Base-by-base conservation (phyloP, 2,797 vertebrate species). In the Pogoniulus pusillus region DNA sequence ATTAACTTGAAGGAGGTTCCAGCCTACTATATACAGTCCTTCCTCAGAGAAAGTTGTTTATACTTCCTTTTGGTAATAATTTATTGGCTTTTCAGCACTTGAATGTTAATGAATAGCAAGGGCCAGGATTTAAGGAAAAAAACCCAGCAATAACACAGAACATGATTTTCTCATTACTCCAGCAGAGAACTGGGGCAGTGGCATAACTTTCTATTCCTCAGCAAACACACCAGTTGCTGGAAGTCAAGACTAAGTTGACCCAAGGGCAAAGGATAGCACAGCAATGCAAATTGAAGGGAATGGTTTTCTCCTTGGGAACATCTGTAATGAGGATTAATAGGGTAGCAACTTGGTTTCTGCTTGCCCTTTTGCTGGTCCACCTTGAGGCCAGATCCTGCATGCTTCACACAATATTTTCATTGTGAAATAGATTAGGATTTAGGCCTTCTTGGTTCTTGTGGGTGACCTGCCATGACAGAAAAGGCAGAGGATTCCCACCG, bases 1-100 rank as follows among this genome's bases (percentile, higher is more conserved):
- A 97, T 98, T 98, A 98, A 97, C 96, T 97, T 97, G 97, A 97
- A 97, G 97, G 96, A 97, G 96, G 95, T 97, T 97, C 94, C 95
- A 97, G 95, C 96, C 96, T 97, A 96, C 96, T 97, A 95, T 97
- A 96, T 90, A 89, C 76, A 94, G 90, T 83, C 90, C 77, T 96
- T 97, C 85, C 91, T 96, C 79, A 96, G 91, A 96, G 82, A 97
- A 97, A 95, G 85, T 95, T 96, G 93, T 97, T 97, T 97, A 91
- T 87, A 82, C 96, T 97, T 97, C 82, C 95, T 94, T 97, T 94
- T 95, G 89, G 82, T 96, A 96, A 94, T 93, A 90, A 95, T 87
- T 94, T 96, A 96, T 95, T 96, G 82, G 93, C 80, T 96, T 96
- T 96, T 97, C 90, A 91, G 94, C 58, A 82, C 90, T 95, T 88